Evolutionary conservation across 1,140 invertebrate species (phyloP), one percentile per base, ranked within the genome.

Genomic region (Drosophila baimaii): DNA sequence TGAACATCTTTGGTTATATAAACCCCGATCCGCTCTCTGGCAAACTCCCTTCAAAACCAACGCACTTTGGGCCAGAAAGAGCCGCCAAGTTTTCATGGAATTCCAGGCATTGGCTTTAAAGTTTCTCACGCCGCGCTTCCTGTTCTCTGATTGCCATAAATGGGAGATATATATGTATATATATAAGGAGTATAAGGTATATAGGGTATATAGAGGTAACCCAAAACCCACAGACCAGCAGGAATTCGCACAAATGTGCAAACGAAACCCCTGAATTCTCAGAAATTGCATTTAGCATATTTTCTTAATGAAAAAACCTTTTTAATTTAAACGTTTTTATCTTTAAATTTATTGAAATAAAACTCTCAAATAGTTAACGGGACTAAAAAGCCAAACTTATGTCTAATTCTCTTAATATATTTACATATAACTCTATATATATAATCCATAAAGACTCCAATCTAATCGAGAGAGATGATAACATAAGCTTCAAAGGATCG

Each of bases 71-170:
- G 25, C 15, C 17, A 29, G 1, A 41, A 41, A 25, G 23, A 33
- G 37, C 35, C n/a, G 19, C 35, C 21, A 23, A 39, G 25, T 37
- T 46, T 63, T 55, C 41, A 55, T 57, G 68, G 43, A 71, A 71
- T 68, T 68, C 1, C 51, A 25, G 35, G 15, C 27, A 27, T 23
- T 62, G 27, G 35, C 23, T 37, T 43, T 19, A 15, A n/a, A 39
- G 33, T 59, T 76, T 76, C 73, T 52, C 73, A 76, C 72, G 73
- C 52, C 71, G 39, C 17, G 54, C 61, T 76, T 76, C 73, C 73
- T 76, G 73, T 76, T 33, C 43, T 51, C 72, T 75, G 33, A 41
- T 39, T 43, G 19, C 19, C 9, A 21, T 5, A n/a, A n/a, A 13
- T 12, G 23, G 23, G 8, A 56, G 8, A 54, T 1, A 9, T 2